Evolutionary conservation across 2,797 vertebrate species (phyloP), one percentile per base, ranked within the genome.

Genomic region (Martes flavigula): DNA sequence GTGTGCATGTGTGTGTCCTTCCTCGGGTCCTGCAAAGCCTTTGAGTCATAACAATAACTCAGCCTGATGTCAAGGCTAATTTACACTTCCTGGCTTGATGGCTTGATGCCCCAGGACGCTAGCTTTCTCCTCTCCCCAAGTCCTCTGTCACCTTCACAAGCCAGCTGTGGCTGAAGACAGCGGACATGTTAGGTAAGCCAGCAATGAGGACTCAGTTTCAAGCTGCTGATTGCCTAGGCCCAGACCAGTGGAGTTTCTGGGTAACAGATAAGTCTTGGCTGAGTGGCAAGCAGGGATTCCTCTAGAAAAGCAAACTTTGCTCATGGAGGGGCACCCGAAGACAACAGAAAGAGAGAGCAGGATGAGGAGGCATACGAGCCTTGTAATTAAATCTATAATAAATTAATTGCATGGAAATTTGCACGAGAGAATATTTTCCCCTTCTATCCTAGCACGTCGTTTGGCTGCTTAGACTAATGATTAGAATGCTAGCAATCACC

Each of bases 21-120:
- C 58, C 87, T 96, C 51, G 93, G 96, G 93, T 97, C 96, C 97
- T 75, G 95, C 96, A 64, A 97, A 70, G 96, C 40, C 82, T 78
- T 0, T 89, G 27, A 96, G 95, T 87, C 95, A 60, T n/a, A 27
- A 56, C 93, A 62, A 66, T 95, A 97, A 81, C 27, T 95, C 64
- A 85, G 93, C 84, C 90, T 43, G 3, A 68, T 4, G 88, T 98
- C 98, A 98, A 95, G 96, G 92, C 77, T 93, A 3, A 15, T 98
- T 97, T 93, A 0, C 11, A 2, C 73, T 84, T 95, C 87, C 60
- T 25, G 3, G 38, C 75, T 17, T 85, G 96, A 93, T 60, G 82
- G 83, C 75, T 72, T 62, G 68, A 87, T 68, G 93, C 94, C 1
- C 0, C 17, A 14, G 35, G 91, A 81, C 3, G 1, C 58, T 5